These are phyloP conservation scores for Musca domestica DNA, from an alignment of 1,140 invertebrate species.

Conservation along the genomic window DNA sequence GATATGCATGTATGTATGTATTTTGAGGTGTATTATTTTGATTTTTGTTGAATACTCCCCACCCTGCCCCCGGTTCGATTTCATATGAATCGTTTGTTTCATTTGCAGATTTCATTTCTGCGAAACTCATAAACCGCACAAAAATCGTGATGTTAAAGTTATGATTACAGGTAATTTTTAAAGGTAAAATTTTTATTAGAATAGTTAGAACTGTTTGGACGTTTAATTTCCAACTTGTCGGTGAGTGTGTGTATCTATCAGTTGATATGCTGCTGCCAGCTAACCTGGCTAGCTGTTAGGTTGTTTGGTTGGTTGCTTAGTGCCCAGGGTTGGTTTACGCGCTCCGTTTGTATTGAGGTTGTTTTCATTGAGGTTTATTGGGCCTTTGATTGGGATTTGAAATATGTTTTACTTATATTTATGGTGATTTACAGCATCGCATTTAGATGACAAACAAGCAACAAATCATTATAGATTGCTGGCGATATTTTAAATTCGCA, in stretches of 20 bases:
- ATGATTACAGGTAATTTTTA: neutral
- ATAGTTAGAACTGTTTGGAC: neutral
- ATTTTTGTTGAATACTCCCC: neutral
- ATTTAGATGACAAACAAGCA: slow-evolving; percentile 21
- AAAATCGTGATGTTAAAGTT: slow-evolving; percentile 19
- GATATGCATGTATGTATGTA: neutral
- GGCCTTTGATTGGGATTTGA: slow-evolving; percentile 3
- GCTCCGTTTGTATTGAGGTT: neutral
- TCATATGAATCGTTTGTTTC: neutral
- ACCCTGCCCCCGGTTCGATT: too few species aligned
- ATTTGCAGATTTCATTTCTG: neutral
- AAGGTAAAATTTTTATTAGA: neutral
- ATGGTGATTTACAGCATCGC: slow-evolving; percentile 17
- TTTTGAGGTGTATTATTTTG: neutral
- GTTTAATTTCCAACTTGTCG: too few species aligned
- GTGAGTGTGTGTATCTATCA: too few species aligned
- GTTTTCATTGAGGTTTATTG: slow-evolving; percentile 15
- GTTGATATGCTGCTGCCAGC: too few species aligned
- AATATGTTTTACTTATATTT: slow-evolving; percentile 17
- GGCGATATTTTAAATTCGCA: neutral
- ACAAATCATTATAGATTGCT: slow-evolving; percentile 13
- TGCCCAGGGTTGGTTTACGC: too few species aligned
- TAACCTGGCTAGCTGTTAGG: too few species aligned
- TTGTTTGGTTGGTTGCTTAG: too few species aligned
- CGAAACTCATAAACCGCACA: too few species aligned